Evolutionary conservation across 2,797 vertebrate species (phyloP).

Genomic region (Anguilla obscura): DNA sequence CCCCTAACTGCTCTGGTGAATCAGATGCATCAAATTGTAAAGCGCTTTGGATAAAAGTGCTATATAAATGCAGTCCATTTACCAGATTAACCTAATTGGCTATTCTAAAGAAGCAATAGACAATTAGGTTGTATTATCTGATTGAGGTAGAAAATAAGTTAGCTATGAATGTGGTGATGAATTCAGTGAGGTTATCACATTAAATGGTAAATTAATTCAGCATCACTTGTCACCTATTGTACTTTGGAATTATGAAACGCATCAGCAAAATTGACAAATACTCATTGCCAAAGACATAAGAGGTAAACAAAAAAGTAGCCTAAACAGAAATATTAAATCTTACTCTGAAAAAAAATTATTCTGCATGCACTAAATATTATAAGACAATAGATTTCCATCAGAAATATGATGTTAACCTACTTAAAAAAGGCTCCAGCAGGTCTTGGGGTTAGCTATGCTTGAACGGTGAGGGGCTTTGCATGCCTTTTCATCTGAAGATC

Average conservation of each 20-base stretch:
- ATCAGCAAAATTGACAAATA: background rate
- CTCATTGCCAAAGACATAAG: background rate
- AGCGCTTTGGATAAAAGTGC: too few relatives aligned
- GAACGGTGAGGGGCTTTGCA: background rate
- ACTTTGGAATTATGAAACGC: background rate
- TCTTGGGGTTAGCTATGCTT: background rate
- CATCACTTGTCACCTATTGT: too few relatives aligned
- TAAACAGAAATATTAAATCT: background rate
- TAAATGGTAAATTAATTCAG: conserved; percentile 7
- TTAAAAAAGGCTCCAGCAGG: background rate
- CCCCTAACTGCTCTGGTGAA: too few relatives aligned
- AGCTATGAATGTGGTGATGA: background rate
- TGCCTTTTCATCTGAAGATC: background rate
- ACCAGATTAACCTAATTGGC: background rate
- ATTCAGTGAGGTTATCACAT: too few relatives aligned
- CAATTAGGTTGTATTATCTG: background rate
- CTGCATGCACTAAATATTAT: background rate
- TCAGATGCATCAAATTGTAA: too few relatives aligned
- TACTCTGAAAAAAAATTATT: background rate
- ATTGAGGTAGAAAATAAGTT: background rate
- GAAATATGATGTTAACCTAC: background rate
- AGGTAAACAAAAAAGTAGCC: background rate
- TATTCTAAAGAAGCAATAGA: background rate
- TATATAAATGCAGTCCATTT: background rate
- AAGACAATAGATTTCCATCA: background rate